Evolutionary conservation across 2,113 vertebrate genomes (phyloP).

Genomic region (Pardalotus punctatus): DNA sequence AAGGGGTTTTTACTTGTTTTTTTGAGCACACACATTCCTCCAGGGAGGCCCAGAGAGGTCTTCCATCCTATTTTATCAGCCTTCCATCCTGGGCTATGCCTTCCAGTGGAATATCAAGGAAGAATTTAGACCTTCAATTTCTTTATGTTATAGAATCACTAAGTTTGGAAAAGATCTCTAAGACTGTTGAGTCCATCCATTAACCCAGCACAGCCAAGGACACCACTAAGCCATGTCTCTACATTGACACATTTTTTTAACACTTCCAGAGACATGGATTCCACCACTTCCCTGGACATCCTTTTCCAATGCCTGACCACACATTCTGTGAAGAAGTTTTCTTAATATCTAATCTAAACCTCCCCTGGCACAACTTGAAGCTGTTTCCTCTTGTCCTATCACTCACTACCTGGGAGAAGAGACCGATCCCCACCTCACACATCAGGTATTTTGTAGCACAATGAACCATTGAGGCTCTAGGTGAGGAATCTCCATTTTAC

Average conservation of each 20-base stretch:
- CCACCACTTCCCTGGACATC: not conserved
- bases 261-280: not conserved
- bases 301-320: not conserved
- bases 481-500: not conserved
- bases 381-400: not conserved
- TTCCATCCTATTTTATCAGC: not conserved
- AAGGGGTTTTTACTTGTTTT: not conserved
- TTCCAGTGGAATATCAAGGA: not conserved
- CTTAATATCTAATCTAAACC: not conserved
- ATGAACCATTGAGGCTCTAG: not conserved
- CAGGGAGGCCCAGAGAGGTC: not conserved
- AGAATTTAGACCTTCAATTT: not conserved
- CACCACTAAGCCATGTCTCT: not conserved
- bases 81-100: not conserved
- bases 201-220: not conserved
- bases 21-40: not conserved
- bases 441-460: not conserved
- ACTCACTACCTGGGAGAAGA: not conserved
- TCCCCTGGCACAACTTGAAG: not conserved
- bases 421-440: rapidly evolving
- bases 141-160: not conserved
- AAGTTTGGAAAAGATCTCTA: not conserved
- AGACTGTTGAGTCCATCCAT: not conserved
- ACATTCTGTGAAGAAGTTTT: not conserved
- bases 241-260: not conserved